Evolutionary conservation across 2,113 vertebrate species (phyloP).

Genomic region (Albula glossodonta): DNA sequence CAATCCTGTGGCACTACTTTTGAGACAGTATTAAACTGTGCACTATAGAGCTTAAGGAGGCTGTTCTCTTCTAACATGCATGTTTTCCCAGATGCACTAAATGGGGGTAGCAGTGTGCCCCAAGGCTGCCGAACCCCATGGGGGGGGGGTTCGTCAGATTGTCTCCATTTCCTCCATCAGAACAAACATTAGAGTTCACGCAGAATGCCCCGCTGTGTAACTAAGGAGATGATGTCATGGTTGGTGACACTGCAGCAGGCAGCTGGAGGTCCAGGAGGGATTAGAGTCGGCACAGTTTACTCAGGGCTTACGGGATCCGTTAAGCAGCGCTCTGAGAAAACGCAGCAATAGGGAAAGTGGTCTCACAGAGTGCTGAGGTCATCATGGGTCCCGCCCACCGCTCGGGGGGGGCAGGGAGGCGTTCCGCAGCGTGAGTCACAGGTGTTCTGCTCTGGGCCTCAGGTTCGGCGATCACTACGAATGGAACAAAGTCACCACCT

Average conservation of each 20-base stretch:
- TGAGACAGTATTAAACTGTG: background rate
- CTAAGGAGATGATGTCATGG: background rate
- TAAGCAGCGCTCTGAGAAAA: too few species aligned
- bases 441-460: slow-evolving; percentile 13
- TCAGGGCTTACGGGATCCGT: background rate
- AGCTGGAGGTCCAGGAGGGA: background rate
- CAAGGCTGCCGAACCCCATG: background rate
- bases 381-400: background rate
- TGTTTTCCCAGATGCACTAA: background rate
- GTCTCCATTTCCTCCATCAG: background rate
- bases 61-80: background rate
- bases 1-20: background rate
- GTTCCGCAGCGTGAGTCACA: background rate
- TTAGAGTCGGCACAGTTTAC: background rate
- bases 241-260: background rate
- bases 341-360: background rate
- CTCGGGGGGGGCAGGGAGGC: background rate
- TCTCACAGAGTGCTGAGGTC: background rate
- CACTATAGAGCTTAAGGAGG: background rate
- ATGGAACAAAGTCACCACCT: slow-evolving; percentile 99
- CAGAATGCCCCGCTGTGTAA: background rate
- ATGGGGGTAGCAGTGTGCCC: background rate
- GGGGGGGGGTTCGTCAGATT: background rate
- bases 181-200: background rate
- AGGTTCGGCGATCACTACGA: slow-evolving; percentile 95